These are phyloP conservation scores for Periphyllus acericola DNA, from an alignment of 2,888 invertebrate species.

Conservation along the genomic window DNA sequence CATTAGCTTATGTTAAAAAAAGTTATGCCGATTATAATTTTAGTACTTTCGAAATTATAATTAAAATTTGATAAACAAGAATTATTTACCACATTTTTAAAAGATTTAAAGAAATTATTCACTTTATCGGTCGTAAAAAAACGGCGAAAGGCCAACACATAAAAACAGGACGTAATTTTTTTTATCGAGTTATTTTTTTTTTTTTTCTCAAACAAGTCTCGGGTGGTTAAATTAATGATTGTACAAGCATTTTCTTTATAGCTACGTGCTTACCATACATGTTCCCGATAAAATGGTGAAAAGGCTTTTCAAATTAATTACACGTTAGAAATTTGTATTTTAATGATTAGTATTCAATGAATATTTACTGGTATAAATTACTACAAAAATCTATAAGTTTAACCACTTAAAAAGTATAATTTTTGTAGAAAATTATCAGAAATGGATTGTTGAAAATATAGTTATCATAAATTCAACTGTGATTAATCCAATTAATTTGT, in stretches of 20 bases:
- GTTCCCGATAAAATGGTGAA: background rate
- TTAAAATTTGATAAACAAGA: too few species aligned
- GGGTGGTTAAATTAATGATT: background rate
- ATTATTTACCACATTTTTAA: too few species aligned
- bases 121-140: background rate
- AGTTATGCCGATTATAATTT: too few species aligned
- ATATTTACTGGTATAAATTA: too few species aligned
- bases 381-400: too few species aligned
- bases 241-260: background rate
- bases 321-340: background rate
- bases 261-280: background rate
- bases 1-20: too few species aligned
- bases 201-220: background rate
- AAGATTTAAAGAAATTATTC: too few species aligned
- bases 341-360: background rate
- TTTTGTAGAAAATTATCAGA: too few species aligned
- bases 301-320: background rate
- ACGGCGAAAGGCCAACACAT: background rate
- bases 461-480: background rate
- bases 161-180: background rate
- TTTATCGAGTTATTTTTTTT: background rate
- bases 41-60: too few species aligned
- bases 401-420: too few species aligned
- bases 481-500: background rate
- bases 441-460: too few species aligned